Evolutionary conservation across 1,140 invertebrate species (phyloP).

Genomic region (Stegodyphus mimosarum): DNA sequence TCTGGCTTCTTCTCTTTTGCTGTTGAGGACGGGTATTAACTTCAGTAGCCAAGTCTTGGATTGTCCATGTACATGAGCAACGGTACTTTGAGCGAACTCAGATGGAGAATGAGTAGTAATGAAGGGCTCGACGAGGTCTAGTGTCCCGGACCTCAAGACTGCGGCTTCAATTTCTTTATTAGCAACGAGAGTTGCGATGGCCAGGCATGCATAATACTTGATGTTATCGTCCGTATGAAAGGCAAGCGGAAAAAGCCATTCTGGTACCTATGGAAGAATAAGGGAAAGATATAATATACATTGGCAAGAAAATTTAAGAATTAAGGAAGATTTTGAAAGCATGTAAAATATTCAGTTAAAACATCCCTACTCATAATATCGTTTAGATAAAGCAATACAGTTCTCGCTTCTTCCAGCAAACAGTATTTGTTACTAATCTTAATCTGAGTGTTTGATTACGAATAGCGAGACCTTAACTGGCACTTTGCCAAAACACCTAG

Average conservation of each 20-base stretch:
- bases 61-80: slow-evolving; percentile 93
- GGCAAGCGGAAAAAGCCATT: slow-evolving; percentile 98
- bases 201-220: slow-evolving; percentile 98
- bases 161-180: slow-evolving; percentile 98
- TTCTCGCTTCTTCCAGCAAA: no score
- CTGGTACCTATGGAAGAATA: slow-evolving; percentile 77
- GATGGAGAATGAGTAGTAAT: slow-evolving; percentile 92
- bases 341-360: no score
- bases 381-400: no score
- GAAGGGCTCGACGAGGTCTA: slow-evolving; percentile 96
- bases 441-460: no score
- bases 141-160: slow-evolving; percentile 92
- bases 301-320: neutral
- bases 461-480: no score
- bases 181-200: slow-evolving; percentile 94
- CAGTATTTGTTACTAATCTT: no score
- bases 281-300: neutral
- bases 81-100: slow-evolving; percentile 89
- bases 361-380: no score
- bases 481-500: no score
- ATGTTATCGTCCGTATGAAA: slow-evolving; percentile 96
- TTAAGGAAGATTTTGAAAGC: no score
- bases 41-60: slow-evolving; percentile 94
- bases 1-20: slow-evolving; percentile 94
- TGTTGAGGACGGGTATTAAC: slow-evolving; percentile 92